Base-by-base conservation (phyloP, 1,140 invertebrate species). In the Epicauta chinensis region DNA sequence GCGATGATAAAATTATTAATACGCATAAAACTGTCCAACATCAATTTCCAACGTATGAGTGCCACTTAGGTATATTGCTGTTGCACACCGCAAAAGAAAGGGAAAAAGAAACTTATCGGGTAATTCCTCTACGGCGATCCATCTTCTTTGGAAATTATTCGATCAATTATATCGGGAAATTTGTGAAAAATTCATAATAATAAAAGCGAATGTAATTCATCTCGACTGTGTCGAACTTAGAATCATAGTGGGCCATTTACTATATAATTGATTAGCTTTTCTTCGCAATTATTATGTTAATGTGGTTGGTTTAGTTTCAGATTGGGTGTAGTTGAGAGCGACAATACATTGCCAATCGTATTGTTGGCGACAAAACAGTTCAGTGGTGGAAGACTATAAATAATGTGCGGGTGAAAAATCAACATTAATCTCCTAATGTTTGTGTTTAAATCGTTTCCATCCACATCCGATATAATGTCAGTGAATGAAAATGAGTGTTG, bases 211-310 rank as follows among this genome's bases (percentile, higher is more conserved):
- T 3, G 23, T 23, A 23, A 23, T 23, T 7, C 23, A 23, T 23
- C 23, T 23, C 4, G 23, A 23, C 23, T 23, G 23, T 23, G 4
- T 23, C 23, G 7, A 23, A 23, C 23, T 5, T 7, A 23, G 4
- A 23, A 23, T 23, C 23, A 23, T 23, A 23, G 4, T 5, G 23
- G 23, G 23, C n/a, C 4, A 23, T 23, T 23, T 23, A 23, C 23
- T 23, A 29, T 11, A 15, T 47, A 47, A 47, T 47, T 47, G 36
- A 47, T 47, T 37, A 11, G 45, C 31, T 46, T 17, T 32, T 47
- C n/a, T 12, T 34, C 35, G 38, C 38, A 47, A 47, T 23, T 29
- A 47, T 47, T 38, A 47, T 47, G 43, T 46, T 46, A 47, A 47
- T 47, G 37, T 38, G 36, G 34, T 47, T 17, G 30, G 7, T 38